Percentiles rank a stretch among this genome's conserved stretches.
Evolutionary conservation across 2,113 vertebrate genomes (phyloP).

Genomic region (Pimephales promelas): DNA sequence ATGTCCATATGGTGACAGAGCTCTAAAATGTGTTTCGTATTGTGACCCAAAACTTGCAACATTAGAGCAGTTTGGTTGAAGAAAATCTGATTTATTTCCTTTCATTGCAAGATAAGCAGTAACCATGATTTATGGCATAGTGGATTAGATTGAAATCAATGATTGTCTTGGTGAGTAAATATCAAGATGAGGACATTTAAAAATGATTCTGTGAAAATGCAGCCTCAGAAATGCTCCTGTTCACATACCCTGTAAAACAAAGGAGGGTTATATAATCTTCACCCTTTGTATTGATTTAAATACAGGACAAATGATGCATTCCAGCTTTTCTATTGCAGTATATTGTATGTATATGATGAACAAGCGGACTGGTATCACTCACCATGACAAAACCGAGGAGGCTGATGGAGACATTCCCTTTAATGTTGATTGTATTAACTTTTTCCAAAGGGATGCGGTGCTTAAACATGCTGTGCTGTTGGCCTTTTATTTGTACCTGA

Average conservation of each 20-base stretch:
- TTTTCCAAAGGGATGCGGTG: constrained; percentile 22
- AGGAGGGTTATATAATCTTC: neutral
- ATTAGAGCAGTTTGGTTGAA: neutral
- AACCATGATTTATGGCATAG: neutral
- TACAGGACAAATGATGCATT: neutral
- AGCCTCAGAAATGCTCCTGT: neutral
- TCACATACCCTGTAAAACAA: neutral
- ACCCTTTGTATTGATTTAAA: neutral
- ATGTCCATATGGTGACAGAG: neutral
- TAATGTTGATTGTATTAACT: neutral
- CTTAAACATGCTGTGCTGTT: neutral
- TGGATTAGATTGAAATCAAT: neutral
- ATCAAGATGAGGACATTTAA: neutral
- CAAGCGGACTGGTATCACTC: neutral
- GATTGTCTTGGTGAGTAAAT: neutral
- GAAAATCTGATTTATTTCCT: neutral
- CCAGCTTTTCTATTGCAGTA: neutral
- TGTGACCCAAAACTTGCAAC: neutral
- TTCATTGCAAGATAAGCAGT: neutral
- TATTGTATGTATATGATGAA: neutral
- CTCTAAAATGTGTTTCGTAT: neutral
- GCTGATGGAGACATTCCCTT: neutral
- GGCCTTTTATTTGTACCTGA: constrained; percentile 5
- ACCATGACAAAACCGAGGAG: constrained; percentile 14
- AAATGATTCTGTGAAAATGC: neutral